These are phyloP conservation scores for Xenopus tropicalis DNA, from an alignment of 2,113 vertebrate genomes.

Conservation along the genomic window UCB_Xtro_10.0 CM004450.2:64941001-64941500, in stretches of 20 bases:
- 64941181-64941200: constrained; percentile 84
- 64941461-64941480: no score
- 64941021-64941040: no score
- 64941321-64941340: constrained; percentile 71
- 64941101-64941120: no score
- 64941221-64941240: constrained; percentile 81
- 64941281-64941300: constrained; percentile 71
- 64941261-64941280: constrained; percentile 67
- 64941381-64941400: constrained; percentile 81
- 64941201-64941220: constrained; percentile 82
- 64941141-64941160: constrained; percentile 73
- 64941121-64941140: constrained; percentile 85
- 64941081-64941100: no score
- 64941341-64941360: constrained; percentile 84
- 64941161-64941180: constrained; percentile 78
- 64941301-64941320: constrained; percentile 78
- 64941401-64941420: constrained; percentile 67
- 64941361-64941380: constrained; percentile 77
- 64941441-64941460: no score
- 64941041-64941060: no score
- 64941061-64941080: no score
- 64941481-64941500: no score
- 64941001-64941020: no score
- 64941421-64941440: neutral
- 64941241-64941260: constrained; percentile 74